Conservation (phyloP, 2,113 vertebrate species). For the Scomber scombrus region DNA sequence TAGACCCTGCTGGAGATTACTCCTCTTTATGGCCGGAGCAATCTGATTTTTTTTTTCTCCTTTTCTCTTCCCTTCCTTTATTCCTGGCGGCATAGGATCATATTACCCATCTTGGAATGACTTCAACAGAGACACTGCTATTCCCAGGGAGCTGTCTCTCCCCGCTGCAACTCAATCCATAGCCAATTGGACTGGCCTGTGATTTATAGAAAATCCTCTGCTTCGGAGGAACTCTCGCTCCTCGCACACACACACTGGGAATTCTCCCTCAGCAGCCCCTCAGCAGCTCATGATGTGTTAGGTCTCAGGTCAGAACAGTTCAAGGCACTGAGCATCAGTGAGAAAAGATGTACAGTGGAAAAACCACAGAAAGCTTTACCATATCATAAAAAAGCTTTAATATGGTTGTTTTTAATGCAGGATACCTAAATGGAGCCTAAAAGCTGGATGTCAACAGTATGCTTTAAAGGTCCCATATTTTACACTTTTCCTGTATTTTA, state of each 20-base stretch:
- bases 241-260: slow-evolving; percentile 67
- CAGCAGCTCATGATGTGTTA: slow-evolving; percentile 65
- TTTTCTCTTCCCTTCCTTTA: slow-evolving; percentile 71
- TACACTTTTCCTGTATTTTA: too few species aligned
- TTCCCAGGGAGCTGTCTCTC: slow-evolving; percentile 85
- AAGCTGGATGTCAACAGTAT: slow-evolving; percentile 20
- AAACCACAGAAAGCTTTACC: slow-evolving; percentile 28
- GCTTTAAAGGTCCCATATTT: neutral
- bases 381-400: neutral
- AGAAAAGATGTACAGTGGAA: slow-evolving; percentile 48
- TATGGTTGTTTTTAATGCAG: slow-evolving; percentile 22
- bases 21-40: slow-evolving; percentile 82
- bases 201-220: slow-evolving; percentile 83
- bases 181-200: slow-evolving; percentile 82
- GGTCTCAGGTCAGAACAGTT: slow-evolving; percentile 68
- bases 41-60: slow-evolving; percentile 74
- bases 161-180: slow-evolving; percentile 86
- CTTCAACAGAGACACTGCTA: slow-evolving; percentile 85
- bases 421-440: slow-evolving; percentile 13
- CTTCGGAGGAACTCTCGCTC: slow-evolving; percentile 64
- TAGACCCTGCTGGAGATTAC: slow-evolving; percentile 78
- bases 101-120: slow-evolving; percentile 87
- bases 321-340: slow-evolving; percentile 51
- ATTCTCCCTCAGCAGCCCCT: slow-evolving; percentile 68
- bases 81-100: slow-evolving; percentile 79